These are phyloP conservation scores for Glaucomys volans DNA, from an alignment of 2,113 vertebrate species.

Conservation along the genomic window DNA sequence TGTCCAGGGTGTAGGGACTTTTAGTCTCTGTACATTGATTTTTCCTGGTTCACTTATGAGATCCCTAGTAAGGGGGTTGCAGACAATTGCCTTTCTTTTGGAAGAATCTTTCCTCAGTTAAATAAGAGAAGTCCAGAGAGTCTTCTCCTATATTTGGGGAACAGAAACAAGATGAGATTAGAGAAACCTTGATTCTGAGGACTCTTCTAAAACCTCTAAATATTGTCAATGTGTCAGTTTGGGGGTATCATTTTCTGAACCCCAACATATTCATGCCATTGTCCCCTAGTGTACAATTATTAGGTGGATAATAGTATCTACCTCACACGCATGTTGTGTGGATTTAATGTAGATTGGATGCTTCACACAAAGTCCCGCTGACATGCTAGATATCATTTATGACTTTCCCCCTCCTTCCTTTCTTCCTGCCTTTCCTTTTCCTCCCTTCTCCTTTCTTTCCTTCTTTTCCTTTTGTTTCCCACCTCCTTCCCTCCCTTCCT, in stretches of 20 bases:
- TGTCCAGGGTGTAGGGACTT: not conserved
- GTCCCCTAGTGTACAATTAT: not conserved
- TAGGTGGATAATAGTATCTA: not conserved
- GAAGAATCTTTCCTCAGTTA: not conserved
- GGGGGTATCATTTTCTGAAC: not conserved
- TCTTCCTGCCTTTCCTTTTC: too few species aligned
- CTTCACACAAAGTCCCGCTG: not conserved
- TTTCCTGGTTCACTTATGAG: not conserved
- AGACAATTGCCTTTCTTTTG: not conserved
- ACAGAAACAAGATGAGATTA: not conserved
- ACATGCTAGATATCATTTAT: not conserved
- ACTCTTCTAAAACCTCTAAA: not conserved
- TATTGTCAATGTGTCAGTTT: not conserved
- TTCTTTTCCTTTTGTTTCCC: not conserved
- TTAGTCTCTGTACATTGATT: not conserved
- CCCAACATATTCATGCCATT: not conserved
- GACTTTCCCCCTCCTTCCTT: not conserved
- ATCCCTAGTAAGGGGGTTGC: not conserved
- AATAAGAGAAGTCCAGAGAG: not conserved
- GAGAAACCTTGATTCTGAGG: not conserved
- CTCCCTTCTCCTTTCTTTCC: too few species aligned
- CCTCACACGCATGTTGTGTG: not conserved
- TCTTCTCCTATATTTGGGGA: not conserved
- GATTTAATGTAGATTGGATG: not conserved
- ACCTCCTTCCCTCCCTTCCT: too few species aligned